A percentile compares a stretch with the other conserved stretches of the same genome.
Conservation (phyloP, 2,797 vertebrate genomes). For the Clangula hyemalis region DNA sequence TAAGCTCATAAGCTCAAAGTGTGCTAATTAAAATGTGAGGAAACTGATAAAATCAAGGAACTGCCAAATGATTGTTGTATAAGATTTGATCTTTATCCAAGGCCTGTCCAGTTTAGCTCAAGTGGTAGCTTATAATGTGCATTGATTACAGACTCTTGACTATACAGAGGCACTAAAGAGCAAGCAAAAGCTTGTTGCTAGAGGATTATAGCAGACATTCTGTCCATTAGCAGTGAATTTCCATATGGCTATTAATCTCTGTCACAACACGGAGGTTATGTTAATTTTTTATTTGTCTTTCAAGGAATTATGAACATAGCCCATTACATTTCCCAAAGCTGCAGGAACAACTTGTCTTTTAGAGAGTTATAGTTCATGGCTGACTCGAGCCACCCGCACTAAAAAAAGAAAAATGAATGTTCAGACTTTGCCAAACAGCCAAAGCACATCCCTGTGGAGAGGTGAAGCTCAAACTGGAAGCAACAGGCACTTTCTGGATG, state of each 20-base stretch:
- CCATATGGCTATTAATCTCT: conserved; percentile 49
- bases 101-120: conserved; percentile 8
- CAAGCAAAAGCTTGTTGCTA: conserved; percentile 39
- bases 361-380: conserved; percentile 52
- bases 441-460: background rate
- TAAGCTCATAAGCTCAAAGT: background rate
- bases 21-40: conserved; percentile 25
- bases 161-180: background rate
- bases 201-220: conserved; percentile 40
- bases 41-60: conserved; percentile 6
- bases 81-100: conserved; percentile 42
- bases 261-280: conserved; percentile 56
- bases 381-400: background rate
- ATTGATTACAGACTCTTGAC: conserved; percentile 37
- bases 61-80: background rate
- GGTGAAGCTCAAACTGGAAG: conserved; percentile 1
- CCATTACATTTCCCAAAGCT: conserved; percentile 63
- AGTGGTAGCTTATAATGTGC: conserved; percentile 17
- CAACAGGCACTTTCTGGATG: background rate
- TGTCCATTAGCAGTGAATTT: conserved; percentile 63
- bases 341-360: conserved; percentile 60
- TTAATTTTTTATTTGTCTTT: conserved; percentile 71
- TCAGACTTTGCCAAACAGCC: conserved; percentile 12
- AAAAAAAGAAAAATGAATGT: conserved; percentile 43
- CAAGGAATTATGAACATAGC: conserved; percentile 62